Evolutionary conservation across 2,888 invertebrate genomes (phyloP), one percentile per base, ranked within the genome.

Genomic region (Andrena chrysosceles): DNA sequence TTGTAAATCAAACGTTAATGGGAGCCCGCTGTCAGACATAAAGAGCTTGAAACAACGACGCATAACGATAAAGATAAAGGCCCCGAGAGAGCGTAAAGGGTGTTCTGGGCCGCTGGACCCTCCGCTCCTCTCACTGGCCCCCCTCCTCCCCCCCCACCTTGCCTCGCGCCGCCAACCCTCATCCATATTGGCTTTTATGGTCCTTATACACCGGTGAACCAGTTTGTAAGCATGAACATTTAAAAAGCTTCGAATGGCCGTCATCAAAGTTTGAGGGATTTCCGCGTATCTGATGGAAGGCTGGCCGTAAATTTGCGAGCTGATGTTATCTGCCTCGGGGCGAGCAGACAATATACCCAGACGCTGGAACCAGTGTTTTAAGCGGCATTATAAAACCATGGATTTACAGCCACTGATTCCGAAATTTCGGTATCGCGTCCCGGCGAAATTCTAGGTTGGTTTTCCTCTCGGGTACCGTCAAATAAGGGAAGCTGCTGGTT

Each of bases 1-100:
- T 91, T 92, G 93, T 93, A 93, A 93, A 93, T 93, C 93, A 93
- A 93, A 93, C 91, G 93, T 93, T 93, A 93, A 93, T 93, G 93
- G 93, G 90, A 87, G 89, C 88, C 89, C 90, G 90, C 90, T 92
- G 93, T 93, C 91, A 86, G 86, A 91, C 90, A 91, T 93, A 93
- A 93, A 93, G 91, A 93, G 92, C 91, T 92, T 90, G 91, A 93
- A 92, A 93, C 93, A 93, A 93, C 92, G 91, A 90, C 90, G 91
- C 91, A 92, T 92, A 93, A 92, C 93, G 92, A 93, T 93, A 93
- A 93, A 93, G 93, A 93, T 93, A 92, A 92, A 91, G 90, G 87
- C 81, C 42, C 88, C 83, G 80, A 77, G 83, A 78, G 88, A 89
- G 80, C 83, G 83, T 84, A 89, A 86, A 87, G 89, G 86, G 87